Evolutionary conservation across 2,888 invertebrate species (phyloP), one percentile per base, ranked within the genome.

Genomic region (Apamea anceps): DNA sequence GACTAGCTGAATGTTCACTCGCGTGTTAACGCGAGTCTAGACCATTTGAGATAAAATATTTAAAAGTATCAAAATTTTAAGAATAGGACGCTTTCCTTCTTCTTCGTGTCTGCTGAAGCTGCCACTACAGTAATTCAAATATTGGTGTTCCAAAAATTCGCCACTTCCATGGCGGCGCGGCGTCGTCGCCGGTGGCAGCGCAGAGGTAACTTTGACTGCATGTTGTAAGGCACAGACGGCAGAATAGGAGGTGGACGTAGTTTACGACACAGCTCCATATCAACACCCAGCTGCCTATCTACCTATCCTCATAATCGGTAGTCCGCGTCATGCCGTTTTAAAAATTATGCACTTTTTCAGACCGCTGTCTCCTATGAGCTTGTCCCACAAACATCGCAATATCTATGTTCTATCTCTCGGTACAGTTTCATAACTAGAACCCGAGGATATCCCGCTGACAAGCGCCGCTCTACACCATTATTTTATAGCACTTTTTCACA

Each of bases 401-500:
- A 89, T 91, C 89, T 89, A 85, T 88, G 88, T 90, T 89, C 84
- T 86, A 89, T 90, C 88, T 90, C 88, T 88, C 87, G 77, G 84
- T 87, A 90, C 88, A 90, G 88, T 92, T 93, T 92, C 88, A 91
- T 91, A 92, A 91, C 91, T 90, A 87, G 89, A 84, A 88, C 89
- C 89, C 78, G 88, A 87, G 90, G 89, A 89, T 90, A 82, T 86
- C 88, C 82, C 85, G 87, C 91, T 87, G 92, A 92, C 93, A 93
- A 92, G 89, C 87, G 72, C 86, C 88, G 83, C 89, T 89, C 87
- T 79, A 86, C 84, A 63, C 82, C 79, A 87, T 89, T 90, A 88
- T 92, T 91, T 90, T 90, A 89, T 90, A 86, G 80, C 82, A 85
- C 87, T 91, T 90, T 89, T 90, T 90, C 84, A 72, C 76, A 87